Base-by-base conservation (phyloP, 2,797 vertebrate species). In the Ctenosaura bakeri region DNA sequence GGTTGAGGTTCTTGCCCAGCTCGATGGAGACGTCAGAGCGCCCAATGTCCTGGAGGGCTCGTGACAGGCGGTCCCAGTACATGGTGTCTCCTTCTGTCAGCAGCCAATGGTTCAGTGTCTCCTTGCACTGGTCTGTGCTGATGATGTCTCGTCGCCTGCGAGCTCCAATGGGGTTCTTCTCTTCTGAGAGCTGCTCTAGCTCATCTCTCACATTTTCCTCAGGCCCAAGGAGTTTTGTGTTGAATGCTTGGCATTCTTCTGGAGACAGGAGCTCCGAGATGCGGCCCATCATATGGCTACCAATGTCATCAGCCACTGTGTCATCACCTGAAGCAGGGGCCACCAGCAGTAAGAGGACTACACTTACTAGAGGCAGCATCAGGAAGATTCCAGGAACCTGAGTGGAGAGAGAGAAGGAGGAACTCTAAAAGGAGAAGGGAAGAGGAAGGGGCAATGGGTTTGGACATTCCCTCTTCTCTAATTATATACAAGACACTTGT, bases 1-100 rank as follows among this genome's bases (percentile, higher is more conserved):
- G 98, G 96, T 98, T 99, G 91, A 99, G 97, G 96, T 98, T 98
- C 89, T 98, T 99, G 50, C 96, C 98, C 94, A 99, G 94, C 94
- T 99, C 99, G 1, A 96, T 95, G 73, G 98, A 98, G 3, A 98
- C 95, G 93, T 99, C 98, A 0, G 96, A 94, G 79, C 98, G 98
- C 32, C 98, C 98, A 1, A 98, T 96, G 26, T 94, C 96, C 73
- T 92, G 97, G 87, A 99, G 96, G 92, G 96, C 97, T 0, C 97
- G 97, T 9, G 96, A 96, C 88, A 99, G 96, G 35, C 97, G 97
- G 96, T 99, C 98, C 95, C 98, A 98, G 89, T 98, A 97, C 2
- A 94, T 97, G 81, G 81, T 85, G 29, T 97, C 46, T 0, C 97
- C 97, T 0, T 96, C 87, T 0, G 64, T 91, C 56, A 83, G 81